A percentile compares a stretch with the other conserved stretches of the same genome.
These are phyloP conservation scores for Prunella himalayana DNA, from an alignment of 2,113 vertebrate species.

Conservation along the genomic window DNA sequence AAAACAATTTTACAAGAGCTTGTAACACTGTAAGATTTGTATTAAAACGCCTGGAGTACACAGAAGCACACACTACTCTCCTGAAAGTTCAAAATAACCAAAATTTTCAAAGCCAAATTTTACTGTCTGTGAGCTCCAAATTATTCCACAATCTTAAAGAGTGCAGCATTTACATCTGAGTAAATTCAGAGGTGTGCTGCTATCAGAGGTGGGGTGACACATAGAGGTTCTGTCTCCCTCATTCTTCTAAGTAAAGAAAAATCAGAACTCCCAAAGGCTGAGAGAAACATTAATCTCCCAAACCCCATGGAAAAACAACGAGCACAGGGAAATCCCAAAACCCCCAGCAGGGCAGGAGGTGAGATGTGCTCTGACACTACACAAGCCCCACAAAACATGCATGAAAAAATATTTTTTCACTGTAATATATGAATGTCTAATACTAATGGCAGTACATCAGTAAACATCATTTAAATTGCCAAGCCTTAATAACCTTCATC, in stretches of 20 bases:
- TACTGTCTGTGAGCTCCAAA: not conserved
- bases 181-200: not conserved
- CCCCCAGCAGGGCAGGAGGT: not conserved
- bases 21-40: not conserved
- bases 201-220: not conserved
- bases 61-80: not conserved
- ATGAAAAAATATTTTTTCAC: not conserved
- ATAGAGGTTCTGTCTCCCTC: not conserved
- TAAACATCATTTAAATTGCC: not conserved
- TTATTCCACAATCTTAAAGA: not conserved
- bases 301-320: fast-evolving
- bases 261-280: not conserved
- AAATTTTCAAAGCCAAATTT: not conserved
- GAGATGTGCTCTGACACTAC: not conserved
- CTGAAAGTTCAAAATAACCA: not conserved
- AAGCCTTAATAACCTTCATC: not conserved
- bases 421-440: not conserved
- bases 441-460: not conserved
- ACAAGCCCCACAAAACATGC: not conserved
- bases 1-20: not conserved
- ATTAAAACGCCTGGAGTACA: not conserved
- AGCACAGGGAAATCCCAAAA: not conserved
- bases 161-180: not conserved
- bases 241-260: not conserved
- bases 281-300: fast-evolving